Base-by-base conservation (phyloP, 2,888 invertebrate genomes). In the Orchesellides sinensis region DNA sequence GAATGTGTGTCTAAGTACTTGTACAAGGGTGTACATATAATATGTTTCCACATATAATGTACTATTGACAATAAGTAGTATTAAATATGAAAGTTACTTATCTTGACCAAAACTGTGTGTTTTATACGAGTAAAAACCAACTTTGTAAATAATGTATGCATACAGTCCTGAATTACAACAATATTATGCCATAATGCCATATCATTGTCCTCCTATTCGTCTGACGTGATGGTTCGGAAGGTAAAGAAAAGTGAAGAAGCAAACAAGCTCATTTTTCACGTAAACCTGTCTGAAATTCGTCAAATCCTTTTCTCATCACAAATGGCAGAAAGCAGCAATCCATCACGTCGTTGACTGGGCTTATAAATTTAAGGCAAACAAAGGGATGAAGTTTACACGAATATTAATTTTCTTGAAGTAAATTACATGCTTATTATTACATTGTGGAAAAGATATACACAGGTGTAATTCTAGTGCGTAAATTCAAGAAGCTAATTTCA, bases 271-370 rank as follows among this genome's bases (percentile, higher is more conserved):
- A 77, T 77, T 77, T 77, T 77, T 68, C 77, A 77, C 25, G 45
- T 68, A 68, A 77, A 77, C 77, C 77, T 77, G 77, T 77, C 77
- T 77, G 77, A 77, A 77, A 77, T 77, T 77, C 77, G 68, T 77
- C 77, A 77, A 77, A 77, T 77, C 68, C 54, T 68, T 77, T 74
- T 77, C 68, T 77, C 56, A 66, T 77, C 68, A 77, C 77, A 68
- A 68, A 54, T 77, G 68, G 66, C 56, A 68, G 77, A 68, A 65
- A 66, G 29, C 77, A 77, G 68, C 77, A 77, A 77, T 77, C 77
- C 77, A 77, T 77, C 77, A 77, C 77, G 77, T 77, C 68, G 77
- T 77, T 66, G 66, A 68, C 68, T 77, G 66, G 77, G 27, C 47
- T 66, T 32, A 21, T 65, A 66, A 32, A 68, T 14, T n/a, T 19